Conservation (phyloP, 2,113 vertebrate genomes). For the Cavia aperea region DNA sequence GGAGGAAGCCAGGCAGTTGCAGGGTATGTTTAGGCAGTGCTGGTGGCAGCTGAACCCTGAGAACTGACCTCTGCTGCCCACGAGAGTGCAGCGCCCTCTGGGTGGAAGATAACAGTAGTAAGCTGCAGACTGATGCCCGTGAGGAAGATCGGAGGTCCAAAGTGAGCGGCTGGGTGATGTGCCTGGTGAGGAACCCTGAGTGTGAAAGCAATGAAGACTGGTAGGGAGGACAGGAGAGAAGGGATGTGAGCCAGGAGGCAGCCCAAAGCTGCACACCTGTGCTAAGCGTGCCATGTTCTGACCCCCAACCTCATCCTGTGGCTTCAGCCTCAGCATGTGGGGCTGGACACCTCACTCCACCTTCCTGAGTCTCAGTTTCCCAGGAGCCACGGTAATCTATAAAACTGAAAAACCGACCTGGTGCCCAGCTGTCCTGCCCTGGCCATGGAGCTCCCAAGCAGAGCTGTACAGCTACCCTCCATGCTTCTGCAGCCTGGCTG, state of each 20-base stretch:
- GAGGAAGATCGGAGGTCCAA: neutral
- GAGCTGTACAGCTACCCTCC: fast-evolving
- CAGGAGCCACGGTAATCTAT: neutral
- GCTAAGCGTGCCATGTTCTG: neutral
- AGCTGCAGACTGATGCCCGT: neutral
- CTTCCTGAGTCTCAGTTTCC: fast-evolving
- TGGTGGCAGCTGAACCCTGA: neutral
- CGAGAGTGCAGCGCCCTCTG: neutral
- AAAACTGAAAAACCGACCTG: neutral
- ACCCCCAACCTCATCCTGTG: neutral
- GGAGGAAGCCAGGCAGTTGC: neutral
- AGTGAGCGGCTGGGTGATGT: neutral
- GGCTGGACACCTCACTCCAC: neutral
- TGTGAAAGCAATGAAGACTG: neutral
- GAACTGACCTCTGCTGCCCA: too few relatives aligned
- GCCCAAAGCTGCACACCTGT: neutral
- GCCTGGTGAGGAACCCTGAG: neutral
- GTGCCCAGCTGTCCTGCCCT: neutral
- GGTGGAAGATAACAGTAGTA: neutral
- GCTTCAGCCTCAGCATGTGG: neutral
- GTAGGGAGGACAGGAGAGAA: neutral
- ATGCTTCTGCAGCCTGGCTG: fast-evolving
- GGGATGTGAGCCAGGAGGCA: neutral
- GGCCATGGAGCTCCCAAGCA: neutral
- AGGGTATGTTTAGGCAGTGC: fast-evolving